Evolutionary conservation across 2,888 invertebrate species (phyloP).

Genomic region (Drosophila incognita): DNA sequence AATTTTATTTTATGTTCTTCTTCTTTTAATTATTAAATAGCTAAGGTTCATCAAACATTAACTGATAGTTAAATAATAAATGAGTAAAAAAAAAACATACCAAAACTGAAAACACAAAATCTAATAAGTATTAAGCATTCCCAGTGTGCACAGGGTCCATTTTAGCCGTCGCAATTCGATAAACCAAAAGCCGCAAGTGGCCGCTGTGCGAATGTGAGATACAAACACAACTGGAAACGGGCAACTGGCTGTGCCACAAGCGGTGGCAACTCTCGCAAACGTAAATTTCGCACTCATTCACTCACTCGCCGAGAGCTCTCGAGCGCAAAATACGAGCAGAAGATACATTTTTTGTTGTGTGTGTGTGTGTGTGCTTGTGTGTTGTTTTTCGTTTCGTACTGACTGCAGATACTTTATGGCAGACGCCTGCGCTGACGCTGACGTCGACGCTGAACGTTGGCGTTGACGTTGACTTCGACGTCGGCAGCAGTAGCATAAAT

Average conservation of each 20-base stretch:
- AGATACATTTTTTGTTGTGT: constrained; percentile 39
- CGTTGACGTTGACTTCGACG: constrained; percentile 24
- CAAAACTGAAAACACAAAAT: constrained; percentile 2
- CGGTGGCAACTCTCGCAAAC: constrained; percentile 51
- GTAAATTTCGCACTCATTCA: constrained; percentile 62
- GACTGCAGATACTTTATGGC: constrained; percentile 73
- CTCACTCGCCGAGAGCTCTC: constrained; percentile 33
- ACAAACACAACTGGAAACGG: constrained; percentile 57
- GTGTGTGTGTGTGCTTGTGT: constrained; percentile 6
- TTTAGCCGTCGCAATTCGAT: constrained; percentile 19
- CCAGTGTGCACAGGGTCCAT: background rate
- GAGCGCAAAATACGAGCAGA: constrained; percentile 57
- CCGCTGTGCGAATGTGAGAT: constrained; percentile 45
- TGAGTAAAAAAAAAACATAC: constrained; percentile 25
- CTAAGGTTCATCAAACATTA: background rate
- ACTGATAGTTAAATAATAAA: background rate
- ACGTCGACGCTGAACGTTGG: constrained; percentile 24
- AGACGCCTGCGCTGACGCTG: constrained; percentile 27
- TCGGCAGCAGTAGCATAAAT: constrained; percentile 35
- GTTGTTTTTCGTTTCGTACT: constrained; percentile 37
- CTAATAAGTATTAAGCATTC: background rate
- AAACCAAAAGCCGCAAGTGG: constrained; percentile 36
- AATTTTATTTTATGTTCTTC: background rate
- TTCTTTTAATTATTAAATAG: background rate
- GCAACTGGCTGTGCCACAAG: constrained; percentile 51